Base-by-base conservation (phyloP, 1,140 invertebrate genomes). In the Polyergus mexicanus region DNA sequence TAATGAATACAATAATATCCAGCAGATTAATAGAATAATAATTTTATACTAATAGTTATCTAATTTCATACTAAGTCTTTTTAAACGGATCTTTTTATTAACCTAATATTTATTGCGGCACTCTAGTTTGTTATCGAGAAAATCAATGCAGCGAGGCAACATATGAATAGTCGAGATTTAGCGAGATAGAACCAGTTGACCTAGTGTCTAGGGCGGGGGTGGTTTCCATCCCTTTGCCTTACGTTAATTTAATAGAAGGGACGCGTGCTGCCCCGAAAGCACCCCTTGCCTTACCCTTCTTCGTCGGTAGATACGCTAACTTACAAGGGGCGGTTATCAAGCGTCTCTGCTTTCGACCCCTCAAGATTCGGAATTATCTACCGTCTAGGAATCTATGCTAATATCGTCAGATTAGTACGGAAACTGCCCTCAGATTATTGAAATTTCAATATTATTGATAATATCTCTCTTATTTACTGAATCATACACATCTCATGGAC, bases 171-270 rank as follows among this genome's bases (percentile, higher is more conserved):
- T 86, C 25, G 51, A 68, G 86, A 86, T 88, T 81, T 80, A 56
- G 77, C 84, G 69, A 91, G 89, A 81, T 92, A 86, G 85, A 92
- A 89, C 83, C 87, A 54, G 90, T 91, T 93, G 92, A 93, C 92
- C 92, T 62, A 92, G 87, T 92, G 86, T 89, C 74, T 88, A 54
- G 75, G 78, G 66, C 66, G 63, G 87, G 84, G 91, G 90, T 92
- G 89, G 92, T 91, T 91, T 92, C 92, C 89, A 92, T 87, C 90
- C 91, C 91, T 93, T 91, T 91, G 88, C 92, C 90, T 93, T 91
- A 91, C 91, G 90, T 93, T 95, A 94, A 94, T 94, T 95, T 94
- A 94, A 94, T 94, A 92, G 93, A 93, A 94, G 92, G 92, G 92
- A 94, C 92, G 92, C 91, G 89, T 91, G 87, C 86, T 92, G 91